Conservation (phyloP, 2,113 vertebrate species). For the Albula glossodonta region DNA sequence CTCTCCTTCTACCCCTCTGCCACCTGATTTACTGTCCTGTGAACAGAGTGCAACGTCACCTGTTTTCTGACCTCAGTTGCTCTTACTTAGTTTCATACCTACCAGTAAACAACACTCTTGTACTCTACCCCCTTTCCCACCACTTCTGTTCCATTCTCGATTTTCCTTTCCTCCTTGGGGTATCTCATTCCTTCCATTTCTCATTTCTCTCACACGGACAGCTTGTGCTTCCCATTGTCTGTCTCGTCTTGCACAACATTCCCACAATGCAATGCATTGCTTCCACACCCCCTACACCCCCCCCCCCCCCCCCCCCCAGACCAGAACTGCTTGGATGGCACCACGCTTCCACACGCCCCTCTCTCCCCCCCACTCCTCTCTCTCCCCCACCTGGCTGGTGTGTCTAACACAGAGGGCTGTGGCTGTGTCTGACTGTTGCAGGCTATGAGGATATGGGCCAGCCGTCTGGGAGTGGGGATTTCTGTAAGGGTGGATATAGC, state of each 20-base stretch:
- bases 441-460: constrained; percentile 86
- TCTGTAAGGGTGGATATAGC: constrained; percentile 83
- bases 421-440: constrained; percentile 76
- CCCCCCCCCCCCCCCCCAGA: constrained; percentile 46
- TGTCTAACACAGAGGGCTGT: constrained; percentile 78
- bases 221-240: not conserved
- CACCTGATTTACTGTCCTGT: constrained; percentile 31
- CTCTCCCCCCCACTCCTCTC: no score
- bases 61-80: constrained; percentile 58
- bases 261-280: not conserved
- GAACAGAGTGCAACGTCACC: constrained; percentile 48
- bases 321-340: not conserved
- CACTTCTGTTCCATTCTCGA: no score
- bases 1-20: constrained; percentile 26
- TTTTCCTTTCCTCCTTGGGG: no score
- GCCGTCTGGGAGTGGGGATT: constrained; percentile 81
- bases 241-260: no score
- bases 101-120: no score
- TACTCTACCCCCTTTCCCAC: no score
- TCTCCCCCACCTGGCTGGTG: constrained; percentile 35
- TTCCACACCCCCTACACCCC: constrained; percentile 33
- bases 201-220: not conserved
- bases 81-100: no score
- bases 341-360: constrained; percentile 38
- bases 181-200: constrained; percentile 29